These are phyloP conservation scores for Emys orbicularis DNA, from an alignment of 2,797 vertebrate genomes.

Conservation along the genomic window DNA sequence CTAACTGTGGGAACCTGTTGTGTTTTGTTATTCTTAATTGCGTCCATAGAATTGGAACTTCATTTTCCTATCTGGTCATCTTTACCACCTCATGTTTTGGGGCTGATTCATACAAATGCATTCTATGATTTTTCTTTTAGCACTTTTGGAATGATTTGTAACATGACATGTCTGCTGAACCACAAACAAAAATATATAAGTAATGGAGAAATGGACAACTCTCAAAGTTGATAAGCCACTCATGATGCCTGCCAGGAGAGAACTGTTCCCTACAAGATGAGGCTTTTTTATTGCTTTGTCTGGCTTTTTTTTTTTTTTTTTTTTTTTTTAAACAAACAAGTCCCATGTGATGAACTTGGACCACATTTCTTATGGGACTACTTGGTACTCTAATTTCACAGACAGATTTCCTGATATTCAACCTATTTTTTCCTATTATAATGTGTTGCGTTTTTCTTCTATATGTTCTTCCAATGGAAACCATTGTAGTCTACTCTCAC, in stretches of 20 bases:
- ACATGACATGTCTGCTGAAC: fast-evolving
- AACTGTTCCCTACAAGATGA: fast-evolving
- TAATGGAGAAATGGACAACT: not conserved
- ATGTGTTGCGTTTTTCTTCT: not conserved
- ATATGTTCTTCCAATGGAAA: not conserved
- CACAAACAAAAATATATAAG: not conserved
- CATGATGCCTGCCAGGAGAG: not conserved
- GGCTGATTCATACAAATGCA: not conserved
- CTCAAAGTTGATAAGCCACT: not conserved
- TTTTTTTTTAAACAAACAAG: not conserved
- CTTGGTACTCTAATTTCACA: not conserved
- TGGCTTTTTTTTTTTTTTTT: no score
- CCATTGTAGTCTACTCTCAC: not conserved
- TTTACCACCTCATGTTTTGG: not conserved
- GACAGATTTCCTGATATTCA: not conserved
- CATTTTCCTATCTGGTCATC: not conserved
- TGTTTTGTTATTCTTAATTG: not conserved
- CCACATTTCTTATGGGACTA: not conserved
- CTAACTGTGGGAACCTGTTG: not conserved
- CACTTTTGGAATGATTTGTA: not conserved
- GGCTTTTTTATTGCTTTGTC: not conserved
- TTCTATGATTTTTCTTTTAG: not conserved
- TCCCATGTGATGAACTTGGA: not conserved
- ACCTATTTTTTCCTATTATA: not conserved
- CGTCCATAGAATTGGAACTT: not conserved